Evolutionary conservation across 2,888 invertebrate species (phyloP).

Genomic region (Norana najaformis): DNA sequence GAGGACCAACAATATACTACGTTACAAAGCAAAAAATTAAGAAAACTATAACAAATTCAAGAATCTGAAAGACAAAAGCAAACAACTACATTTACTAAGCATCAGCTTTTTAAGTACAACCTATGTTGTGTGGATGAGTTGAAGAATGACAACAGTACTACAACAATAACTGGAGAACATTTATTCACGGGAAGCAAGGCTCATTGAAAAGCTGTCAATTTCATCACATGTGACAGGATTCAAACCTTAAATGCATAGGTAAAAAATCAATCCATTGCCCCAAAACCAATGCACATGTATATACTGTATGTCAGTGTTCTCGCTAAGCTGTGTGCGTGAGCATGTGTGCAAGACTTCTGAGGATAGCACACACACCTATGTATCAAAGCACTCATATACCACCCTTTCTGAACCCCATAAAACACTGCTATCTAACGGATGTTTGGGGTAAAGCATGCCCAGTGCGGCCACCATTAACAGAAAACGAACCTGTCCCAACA

Average conservation of each 20-base stretch:
- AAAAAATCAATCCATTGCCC: neutral
- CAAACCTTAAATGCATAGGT: neutral
- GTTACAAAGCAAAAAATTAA: neutral
- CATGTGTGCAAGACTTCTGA: too few species aligned
- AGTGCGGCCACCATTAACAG: neutral
- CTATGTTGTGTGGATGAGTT: too few species aligned
- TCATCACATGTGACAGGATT: neutral
- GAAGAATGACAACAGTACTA: neutral
- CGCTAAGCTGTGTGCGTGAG: too few species aligned
- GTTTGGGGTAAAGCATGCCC: neutral
- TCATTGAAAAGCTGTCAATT: neutral
- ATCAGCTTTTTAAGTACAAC: neutral
- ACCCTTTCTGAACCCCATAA: too few species aligned
- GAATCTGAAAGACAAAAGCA: neutral
- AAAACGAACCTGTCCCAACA: constrained; percentile 72
- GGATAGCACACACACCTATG: too few species aligned
- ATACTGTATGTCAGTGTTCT: too few species aligned
- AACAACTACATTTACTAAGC: neutral
- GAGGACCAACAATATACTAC: neutral
- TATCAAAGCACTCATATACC: too few species aligned
- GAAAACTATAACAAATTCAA: neutral
- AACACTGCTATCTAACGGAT: neutral
- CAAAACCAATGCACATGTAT: neutral
- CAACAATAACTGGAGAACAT: neutral
- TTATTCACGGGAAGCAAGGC: neutral